Evolutionary conservation across 2,113 vertebrate species (phyloP), one percentile per base, ranked within the genome.

Genomic region (Malurus cyaneus): DNA sequence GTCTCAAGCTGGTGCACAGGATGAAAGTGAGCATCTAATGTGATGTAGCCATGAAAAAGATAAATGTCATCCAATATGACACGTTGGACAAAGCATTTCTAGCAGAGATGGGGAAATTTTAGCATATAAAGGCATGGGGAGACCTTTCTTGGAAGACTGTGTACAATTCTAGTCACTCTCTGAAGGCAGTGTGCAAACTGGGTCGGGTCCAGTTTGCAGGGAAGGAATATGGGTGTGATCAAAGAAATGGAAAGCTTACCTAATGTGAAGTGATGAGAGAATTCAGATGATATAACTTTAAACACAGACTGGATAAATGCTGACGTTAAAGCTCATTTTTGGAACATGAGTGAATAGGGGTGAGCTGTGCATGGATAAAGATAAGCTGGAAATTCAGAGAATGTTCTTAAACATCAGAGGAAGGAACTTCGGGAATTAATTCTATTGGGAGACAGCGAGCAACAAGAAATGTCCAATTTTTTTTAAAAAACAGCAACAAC

Each of bases 181-280:
- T 82, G 88, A 85, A 92, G 36, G 25, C 82, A 85, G 25, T 36
- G 21, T 82, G 79, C 70, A 88, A 80, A 94, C 57, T 85, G 61
- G 87, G 90, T 89, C 46, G 2, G 26, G 26, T 67, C 73, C 78
- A 59, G 39, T 39, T 39, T 39, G 39, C 39, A 39, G 57, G 64
- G 52, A 64, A 95, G 20, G 34, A 54, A 53, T 72, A 61, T 1
- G 12, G 24, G 24, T 80, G 19, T 85, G 93, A 95, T 94, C 94
- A 95, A 96, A 95, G 90, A 72, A 92, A 47, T 59, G 20, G 46
- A 88, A 84, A 86, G 42, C 29, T 25, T 92, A 53, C 66, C 71
- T 88, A 85, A 88, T 93, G 56, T 23, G 24, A 96, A 86, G 67
- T 90, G 82, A 90, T 95, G 94, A 70, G 77, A 94, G 88, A 88